phyloP scores from a whole-genome alignment of 2,797 vertebrate genomes.

The Aselliscus stoliczkanus region DNA sequence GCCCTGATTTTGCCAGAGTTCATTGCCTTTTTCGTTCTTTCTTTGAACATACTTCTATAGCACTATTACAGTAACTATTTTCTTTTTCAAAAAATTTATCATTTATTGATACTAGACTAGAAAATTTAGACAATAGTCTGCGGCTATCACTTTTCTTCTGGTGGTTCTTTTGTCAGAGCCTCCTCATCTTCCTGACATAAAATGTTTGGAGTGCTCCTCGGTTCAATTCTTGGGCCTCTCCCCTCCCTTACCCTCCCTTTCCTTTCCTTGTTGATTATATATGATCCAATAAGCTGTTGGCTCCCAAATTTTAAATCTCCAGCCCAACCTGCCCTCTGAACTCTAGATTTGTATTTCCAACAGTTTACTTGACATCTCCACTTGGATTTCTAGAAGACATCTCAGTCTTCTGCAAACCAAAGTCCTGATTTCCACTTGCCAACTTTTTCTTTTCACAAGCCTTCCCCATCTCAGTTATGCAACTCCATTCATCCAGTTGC shows the following conservation, averaged over 20 bases:
- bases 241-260: no score
- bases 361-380: background rate
- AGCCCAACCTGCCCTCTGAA: background rate
- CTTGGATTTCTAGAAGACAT: background rate
- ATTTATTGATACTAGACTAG: background rate
- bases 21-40: background rate
- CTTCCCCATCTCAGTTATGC: background rate
- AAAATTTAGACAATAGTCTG: background rate
- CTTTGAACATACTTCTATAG: background rate
- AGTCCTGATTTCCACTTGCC: background rate
- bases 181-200: background rate
- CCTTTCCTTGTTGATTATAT: background rate
- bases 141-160: background rate
- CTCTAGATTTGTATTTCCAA: background rate
- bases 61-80: background rate
- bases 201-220: background rate
- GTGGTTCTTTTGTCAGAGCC: background rate
- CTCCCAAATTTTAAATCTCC: background rate
- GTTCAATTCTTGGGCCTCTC: background rate
- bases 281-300: background rate
- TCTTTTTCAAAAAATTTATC: background rate
- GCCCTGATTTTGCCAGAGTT: background rate
- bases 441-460: background rate
- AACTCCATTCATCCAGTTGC: background rate
- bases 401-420: background rate